Evolutionary conservation across 1,140 invertebrate genomes (phyloP).

Genomic region (Drosophila jambulina): DNA sequence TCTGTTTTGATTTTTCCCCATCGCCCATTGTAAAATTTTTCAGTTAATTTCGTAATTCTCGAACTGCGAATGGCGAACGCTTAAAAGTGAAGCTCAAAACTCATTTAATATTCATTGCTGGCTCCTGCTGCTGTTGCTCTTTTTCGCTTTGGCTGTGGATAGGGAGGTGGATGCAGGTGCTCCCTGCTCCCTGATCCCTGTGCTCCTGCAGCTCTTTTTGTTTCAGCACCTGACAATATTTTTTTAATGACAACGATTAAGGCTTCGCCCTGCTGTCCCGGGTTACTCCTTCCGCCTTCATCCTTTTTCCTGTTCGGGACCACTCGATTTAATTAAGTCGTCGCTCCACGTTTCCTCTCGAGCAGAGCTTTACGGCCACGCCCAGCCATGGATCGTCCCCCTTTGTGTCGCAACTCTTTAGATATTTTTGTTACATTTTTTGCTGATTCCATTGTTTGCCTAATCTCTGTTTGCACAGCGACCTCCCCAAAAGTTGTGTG

Average conservation of each 20-base stretch:
- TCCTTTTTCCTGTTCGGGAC: neutral
- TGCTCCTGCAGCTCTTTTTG: constrained; percentile 62
- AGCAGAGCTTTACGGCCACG: constrained; percentile 3
- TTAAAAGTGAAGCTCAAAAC: constrained; percentile 59
- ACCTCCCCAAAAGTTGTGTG: constrained; percentile 44
- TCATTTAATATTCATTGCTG: constrained; percentile 71
- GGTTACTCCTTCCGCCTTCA: constrained; percentile 2
- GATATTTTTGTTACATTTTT: constrained; percentile 54
- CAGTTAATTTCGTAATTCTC: constrained; percentile 57
- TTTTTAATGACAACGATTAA: constrained; percentile 79
- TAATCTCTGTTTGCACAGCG: constrained; percentile 75
- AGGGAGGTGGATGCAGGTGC: constrained; percentile 50
- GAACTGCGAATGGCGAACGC: constrained; percentile 38
- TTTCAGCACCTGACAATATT: constrained; percentile 76
- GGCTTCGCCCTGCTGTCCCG: constrained; percentile 21
- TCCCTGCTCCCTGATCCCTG: neutral
- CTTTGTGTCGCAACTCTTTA: constrained; percentile 25
- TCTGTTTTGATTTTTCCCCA: neutral
- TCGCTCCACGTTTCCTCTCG: constrained; percentile 39
- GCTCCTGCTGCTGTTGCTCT: constrained; percentile 40
- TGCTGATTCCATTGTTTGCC: constrained; percentile 79
- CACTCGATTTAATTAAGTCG: constrained; percentile 79
- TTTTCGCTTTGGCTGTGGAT: neutral
- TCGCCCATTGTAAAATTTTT: constrained; percentile 16
- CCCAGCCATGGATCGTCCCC: constrained; percentile 2